Conservation (phyloP, 2,113 vertebrate species). For the Urocitellus parryii region DNA sequence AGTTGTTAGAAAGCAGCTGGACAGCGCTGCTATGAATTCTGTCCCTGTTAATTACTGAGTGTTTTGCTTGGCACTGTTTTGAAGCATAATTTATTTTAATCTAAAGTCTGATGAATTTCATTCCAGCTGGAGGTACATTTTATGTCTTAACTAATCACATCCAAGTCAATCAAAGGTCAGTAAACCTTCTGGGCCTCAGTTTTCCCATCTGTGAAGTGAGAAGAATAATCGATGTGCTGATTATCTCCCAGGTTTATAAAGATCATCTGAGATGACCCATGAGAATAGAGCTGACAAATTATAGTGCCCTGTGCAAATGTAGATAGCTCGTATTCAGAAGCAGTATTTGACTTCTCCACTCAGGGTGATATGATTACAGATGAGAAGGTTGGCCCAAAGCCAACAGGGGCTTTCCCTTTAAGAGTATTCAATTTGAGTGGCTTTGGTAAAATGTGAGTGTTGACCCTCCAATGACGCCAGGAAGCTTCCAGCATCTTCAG, state of each 20-base stretch:
- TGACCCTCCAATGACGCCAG: neutral
- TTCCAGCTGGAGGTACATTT: constrained; percentile 36
- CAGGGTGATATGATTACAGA: neutral
- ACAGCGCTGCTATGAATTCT: neutral
- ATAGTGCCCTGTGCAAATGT: neutral
- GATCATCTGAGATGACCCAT: neutral
- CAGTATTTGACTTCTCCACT: neutral
- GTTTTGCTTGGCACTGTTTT: constrained; percentile 36
- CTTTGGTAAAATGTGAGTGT: neutral
- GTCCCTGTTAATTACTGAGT: neutral
- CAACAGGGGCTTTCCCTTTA: neutral
- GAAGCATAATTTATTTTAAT: constrained; percentile 58
- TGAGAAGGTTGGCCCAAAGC: neutral
- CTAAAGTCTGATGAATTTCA: constrained; percentile 41
- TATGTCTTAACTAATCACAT: constrained; percentile 53
- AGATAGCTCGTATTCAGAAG: neutral
- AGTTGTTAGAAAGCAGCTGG: constrained; percentile 1
- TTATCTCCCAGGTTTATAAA: neutral
- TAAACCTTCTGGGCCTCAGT: constrained; percentile 49
- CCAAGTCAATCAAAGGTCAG: constrained; percentile 37
- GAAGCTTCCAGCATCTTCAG: neutral
- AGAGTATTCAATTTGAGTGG: neutral
- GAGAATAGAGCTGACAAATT: neutral
- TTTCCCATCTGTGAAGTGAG: constrained; percentile 41
- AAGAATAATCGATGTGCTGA: constrained; percentile 1